Base-by-base conservation (phyloP, 2,888 invertebrate species). In the Bombylius major region DNA sequence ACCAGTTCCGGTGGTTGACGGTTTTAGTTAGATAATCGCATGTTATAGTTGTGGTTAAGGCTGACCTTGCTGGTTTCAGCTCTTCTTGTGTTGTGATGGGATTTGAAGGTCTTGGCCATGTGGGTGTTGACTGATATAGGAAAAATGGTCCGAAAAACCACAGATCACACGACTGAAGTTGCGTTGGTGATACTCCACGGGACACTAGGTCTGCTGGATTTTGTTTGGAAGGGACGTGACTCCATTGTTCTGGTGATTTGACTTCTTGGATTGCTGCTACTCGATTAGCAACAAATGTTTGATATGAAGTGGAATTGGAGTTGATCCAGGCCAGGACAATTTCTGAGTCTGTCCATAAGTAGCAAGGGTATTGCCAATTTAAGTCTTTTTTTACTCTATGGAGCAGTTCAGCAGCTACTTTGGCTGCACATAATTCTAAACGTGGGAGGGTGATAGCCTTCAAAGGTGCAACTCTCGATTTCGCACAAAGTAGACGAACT, bases 371-470 rank as follows among this genome's bases (percentile, higher is more conserved):
- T 13, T 47, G 1, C 8, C 6, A 47, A 14, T 47, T 47, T 23
- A 47, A 47, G 23, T 47, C 47, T 7, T 23, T 8, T 8, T 5
- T 14, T n/a, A 47, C 23, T 31, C 47, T 4, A n/a, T 34, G 3
- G 1, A 1, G 1, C 1, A 2, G 1, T 32, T 33, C 4, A 11
- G 5, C 4, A 33, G 8, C 1, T 4, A 50, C 3, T 4, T 14
- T 4, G 1, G 34, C 49, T 50, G 5, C n/a, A n/a, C n/a, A n/a
- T n/a, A n/a, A n/a, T n/a, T n/a, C n/a, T n/a, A n/a, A n/a, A n/a
- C n/a, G n/a, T n/a, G n/a, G n/a, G n/a, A n/a, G n/a, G n/a, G n/a
- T n/a, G n/a, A n/a, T n/a, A n/a, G n/a, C n/a, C n/a, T n/a, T n/a
- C n/a, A n/a, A n/a, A n/a, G n/a, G n/a, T n/a, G n/a, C n/a, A n/a